A percentile compares a stretch with the other conserved stretches of the same genome.
Evolutionary conservation across 2,888 invertebrate genomes (phyloP).

Genomic region (Noctuana brunneofusca): DNA sequence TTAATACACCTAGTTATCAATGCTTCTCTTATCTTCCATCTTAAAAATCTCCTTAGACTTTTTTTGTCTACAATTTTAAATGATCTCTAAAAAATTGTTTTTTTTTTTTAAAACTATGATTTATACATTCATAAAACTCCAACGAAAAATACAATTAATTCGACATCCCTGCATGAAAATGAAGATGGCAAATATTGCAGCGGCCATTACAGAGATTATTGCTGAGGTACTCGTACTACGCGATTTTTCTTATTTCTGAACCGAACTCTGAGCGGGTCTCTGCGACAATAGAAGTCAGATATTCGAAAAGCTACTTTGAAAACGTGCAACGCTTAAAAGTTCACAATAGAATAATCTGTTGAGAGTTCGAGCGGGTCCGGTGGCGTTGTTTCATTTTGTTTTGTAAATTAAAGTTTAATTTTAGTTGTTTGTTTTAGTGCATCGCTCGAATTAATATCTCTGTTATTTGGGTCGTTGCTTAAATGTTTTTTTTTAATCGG

Average conservation of each 20-base stretch:
- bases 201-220: constrained; percentile 50
- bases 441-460: not conserved
- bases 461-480: not conserved
- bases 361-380: constrained; percentile 7
- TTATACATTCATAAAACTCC: too few species aligned
- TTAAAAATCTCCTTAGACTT: too few species aligned
- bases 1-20: too few species aligned
- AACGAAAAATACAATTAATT: too few species aligned
- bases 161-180: constrained; percentile 39
- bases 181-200: constrained; percentile 43
- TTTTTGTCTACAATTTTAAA: too few species aligned
- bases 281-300: constrained; percentile 17
- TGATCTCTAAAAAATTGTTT: too few species aligned
- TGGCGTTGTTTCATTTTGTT: constrained; percentile 6
- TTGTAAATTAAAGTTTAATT: not conserved
- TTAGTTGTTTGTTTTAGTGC: constrained; percentile 6
- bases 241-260: constrained; percentile 43
- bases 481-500: not conserved
- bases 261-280: not conserved
- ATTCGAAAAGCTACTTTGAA: constrained; percentile 10
- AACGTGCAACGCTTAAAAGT: constrained; percentile 16
- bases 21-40: too few species aligned
- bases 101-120: too few species aligned
- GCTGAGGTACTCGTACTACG: constrained; percentile 44
- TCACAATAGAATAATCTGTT: constrained; percentile 10